Evolutionary conservation across 2,888 invertebrate species (phyloP).

Genomic region (Tetramorium bicarinatum): DNA sequence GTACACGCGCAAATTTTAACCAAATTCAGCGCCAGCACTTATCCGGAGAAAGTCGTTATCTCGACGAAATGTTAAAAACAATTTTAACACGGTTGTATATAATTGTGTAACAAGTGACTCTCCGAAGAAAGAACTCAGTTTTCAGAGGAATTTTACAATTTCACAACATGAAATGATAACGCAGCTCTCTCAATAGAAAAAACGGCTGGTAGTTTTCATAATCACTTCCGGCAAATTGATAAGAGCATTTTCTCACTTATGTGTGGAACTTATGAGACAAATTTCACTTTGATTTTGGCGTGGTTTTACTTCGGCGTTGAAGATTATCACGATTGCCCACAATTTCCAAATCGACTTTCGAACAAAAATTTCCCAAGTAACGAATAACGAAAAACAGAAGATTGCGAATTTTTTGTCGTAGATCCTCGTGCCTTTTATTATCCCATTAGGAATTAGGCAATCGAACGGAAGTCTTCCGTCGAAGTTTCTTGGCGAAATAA

Average conservation of each 20-base stretch:
- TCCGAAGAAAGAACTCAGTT: constrained; percentile 11
- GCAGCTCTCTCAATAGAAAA: not conserved
- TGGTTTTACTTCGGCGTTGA: not conserved
- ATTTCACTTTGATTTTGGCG: not conserved
- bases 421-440: constrained; percentile 19
- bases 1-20: not conserved
- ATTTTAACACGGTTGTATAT: not conserved
- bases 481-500: constrained; percentile 24
- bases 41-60: not conserved
- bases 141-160: not conserved
- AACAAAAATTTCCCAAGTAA: not conserved
- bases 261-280: constrained; percentile 11
- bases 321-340: not conserved
- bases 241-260: constrained; percentile 4
- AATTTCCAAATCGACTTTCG: not conserved
- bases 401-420: not conserved
- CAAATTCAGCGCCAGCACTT: not conserved
- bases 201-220: not conserved
- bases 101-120: not conserved
- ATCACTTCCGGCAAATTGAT: constrained; percentile 6
- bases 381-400: not conserved
- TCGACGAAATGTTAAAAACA: not conserved
- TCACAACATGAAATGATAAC: not conserved
- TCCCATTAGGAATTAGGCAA: constrained; percentile 35
- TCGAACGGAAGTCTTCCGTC: not conserved